These are phyloP conservation scores for Symphodus melops DNA, from an alignment of 2,113 vertebrate genomes.

Conservation along the genomic window DNA sequence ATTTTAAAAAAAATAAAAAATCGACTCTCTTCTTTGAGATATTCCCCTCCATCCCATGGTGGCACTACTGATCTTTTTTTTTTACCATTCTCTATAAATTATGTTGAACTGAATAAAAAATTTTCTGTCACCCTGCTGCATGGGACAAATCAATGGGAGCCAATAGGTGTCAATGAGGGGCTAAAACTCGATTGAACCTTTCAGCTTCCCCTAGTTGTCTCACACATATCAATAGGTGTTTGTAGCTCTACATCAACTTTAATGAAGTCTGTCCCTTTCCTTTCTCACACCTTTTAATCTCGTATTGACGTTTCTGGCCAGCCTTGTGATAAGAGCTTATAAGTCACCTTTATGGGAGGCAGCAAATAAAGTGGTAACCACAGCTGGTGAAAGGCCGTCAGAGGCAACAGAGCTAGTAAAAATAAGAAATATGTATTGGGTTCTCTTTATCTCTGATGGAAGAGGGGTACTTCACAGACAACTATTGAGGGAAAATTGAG, in stretches of 20 bases:
- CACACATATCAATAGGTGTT: constrained; percentile 71
- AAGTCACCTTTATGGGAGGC: constrained; percentile 81
- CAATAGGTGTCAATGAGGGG: constrained; percentile 67
- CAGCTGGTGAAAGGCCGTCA: constrained; percentile 69
- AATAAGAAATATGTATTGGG: constrained; percentile 73
- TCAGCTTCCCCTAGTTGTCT: constrained; percentile 56
- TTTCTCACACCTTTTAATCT: constrained; percentile 80
- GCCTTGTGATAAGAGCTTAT: constrained; percentile 79
- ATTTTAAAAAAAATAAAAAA: background rate
- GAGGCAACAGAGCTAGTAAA: constrained; percentile 72
- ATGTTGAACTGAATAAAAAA: constrained; percentile 18
- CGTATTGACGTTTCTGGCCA: constrained; percentile 79
- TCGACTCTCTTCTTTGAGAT: background rate
- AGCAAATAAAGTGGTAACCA: constrained; percentile 78
- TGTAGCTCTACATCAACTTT: constrained; percentile 74
- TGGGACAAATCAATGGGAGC: constrained; percentile 60
- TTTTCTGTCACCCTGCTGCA: constrained; percentile 27
- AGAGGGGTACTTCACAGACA: constrained; percentile 64
- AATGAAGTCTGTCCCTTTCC: constrained; percentile 80
- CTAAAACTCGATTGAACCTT: constrained; percentile 49
- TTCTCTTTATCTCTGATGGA: constrained; percentile 70
- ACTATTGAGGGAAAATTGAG: constrained; percentile 67
- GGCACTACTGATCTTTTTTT: constrained; percentile 10
- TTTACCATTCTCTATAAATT: constrained; percentile 23
- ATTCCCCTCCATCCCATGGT: background rate